phyloP scores from a whole-genome alignment of 2,888 invertebrate species.

The Pristionchus mayeri region DNA sequence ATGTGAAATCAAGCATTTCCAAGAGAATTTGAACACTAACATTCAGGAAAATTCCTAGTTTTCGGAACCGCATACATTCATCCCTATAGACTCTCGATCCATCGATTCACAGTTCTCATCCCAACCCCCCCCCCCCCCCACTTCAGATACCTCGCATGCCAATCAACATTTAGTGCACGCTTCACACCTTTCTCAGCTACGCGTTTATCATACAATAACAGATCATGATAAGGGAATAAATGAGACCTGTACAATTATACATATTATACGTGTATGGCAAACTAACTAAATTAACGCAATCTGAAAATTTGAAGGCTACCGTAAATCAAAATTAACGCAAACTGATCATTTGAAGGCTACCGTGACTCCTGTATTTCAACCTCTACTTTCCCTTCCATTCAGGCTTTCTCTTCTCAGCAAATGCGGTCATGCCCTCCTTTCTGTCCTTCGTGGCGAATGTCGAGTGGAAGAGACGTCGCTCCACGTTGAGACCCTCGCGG shows the following conservation, averaged over 20 bases:
- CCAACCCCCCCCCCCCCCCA: not conserved
- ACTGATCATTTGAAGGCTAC: not conserved
- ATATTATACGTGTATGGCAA: no score
- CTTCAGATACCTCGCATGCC: conserved; percentile 21
- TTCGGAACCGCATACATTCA: no score
- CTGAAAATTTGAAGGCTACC: no score
- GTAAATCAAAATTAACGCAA: no score
- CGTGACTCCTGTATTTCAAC: not conserved
- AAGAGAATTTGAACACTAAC: no score
- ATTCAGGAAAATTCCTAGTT: no score
- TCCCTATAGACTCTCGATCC: no score
- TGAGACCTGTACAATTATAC: conserved; percentile 12
- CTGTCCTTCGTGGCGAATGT: conserved; percentile 97
- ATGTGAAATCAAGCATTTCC: no score
- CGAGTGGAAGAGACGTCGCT: conserved; percentile 91
- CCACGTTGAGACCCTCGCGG: conserved; percentile 89
- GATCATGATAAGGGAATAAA: not conserved
- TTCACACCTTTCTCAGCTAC: not conserved
- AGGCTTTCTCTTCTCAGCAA: conserved; percentile 91
- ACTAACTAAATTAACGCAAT: no score
- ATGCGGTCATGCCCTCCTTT: conserved; percentile 97
- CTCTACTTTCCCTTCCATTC: conserved; percentile 82
- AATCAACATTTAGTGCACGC: not conserved
- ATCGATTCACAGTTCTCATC: no score
- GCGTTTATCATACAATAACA: not conserved